Conservation (phyloP, 2,113 vertebrate genomes). For the Leptocoma aspasia region DNA sequence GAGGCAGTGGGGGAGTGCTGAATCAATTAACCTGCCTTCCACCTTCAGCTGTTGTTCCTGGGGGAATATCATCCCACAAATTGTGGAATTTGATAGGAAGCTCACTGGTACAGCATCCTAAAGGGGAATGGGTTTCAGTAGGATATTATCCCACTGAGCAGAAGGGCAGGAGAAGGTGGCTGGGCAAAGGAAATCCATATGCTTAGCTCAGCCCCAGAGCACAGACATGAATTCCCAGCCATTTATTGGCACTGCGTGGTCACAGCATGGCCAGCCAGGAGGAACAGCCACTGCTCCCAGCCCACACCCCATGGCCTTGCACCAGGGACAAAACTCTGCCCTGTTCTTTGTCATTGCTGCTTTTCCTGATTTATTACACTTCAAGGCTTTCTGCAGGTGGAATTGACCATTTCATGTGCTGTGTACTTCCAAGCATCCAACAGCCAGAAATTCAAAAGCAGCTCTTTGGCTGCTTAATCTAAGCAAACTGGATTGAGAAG, state of each 20-base stretch:
- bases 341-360: neutral
- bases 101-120: neutral
- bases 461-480: neutral
- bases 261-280: neutral
- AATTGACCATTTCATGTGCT: neutral
- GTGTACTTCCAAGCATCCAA: neutral
- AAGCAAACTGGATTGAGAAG: neutral
- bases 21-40: slow-evolving; percentile 12
- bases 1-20: neutral
- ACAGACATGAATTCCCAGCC: neutral
- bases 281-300: neutral
- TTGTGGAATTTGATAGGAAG: neutral
- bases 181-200: neutral
- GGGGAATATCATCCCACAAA: slow-evolving; percentile 9
- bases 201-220: neutral
- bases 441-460: neutral
- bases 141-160: neutral
- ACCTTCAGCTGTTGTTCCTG: neutral
- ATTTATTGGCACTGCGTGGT: neutral
- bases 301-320: neutral
- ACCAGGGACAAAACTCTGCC: neutral
- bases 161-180: neutral
- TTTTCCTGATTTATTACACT: neutral
- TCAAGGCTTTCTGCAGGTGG: neutral
- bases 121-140: neutral